Conservation (phyloP, 2,797 vertebrate species). For the Sebastes hubbsi region DNA sequence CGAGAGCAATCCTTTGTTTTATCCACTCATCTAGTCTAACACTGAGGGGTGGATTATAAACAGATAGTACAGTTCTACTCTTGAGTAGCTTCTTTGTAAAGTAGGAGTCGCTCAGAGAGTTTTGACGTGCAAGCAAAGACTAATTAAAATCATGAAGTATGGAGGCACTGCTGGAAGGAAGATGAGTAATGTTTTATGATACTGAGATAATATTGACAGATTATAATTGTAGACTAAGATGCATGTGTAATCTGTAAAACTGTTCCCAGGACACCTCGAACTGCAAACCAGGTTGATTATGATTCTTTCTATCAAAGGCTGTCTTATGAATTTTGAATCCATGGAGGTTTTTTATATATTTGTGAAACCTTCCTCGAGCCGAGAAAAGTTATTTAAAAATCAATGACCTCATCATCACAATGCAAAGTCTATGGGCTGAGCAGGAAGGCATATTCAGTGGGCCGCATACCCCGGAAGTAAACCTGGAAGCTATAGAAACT, state of each 20-base stretch:
- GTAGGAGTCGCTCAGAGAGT: not conserved
- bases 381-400: no score
- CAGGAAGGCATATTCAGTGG: not conserved
- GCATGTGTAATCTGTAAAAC: not conserved
- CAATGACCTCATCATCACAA: no score
- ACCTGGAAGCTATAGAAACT: no score
- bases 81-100: not conserved
- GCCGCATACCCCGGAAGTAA: not conserved
- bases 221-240: not conserved
- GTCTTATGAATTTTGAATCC: no score
- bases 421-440: no score
- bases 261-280: no score
- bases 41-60: not conserved
- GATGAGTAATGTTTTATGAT: not conserved
- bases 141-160: not conserved
- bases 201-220: not conserved
- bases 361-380: no score
- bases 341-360: no score
- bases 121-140: not conserved
- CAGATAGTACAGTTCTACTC: no score
- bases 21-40: not conserved
- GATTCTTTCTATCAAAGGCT: no score
- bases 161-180: not conserved
- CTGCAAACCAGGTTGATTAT: no score
- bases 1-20: not conserved